Base-by-base conservation (phyloP, 2,888 invertebrate genomes). In the Morpho helenor region DNA sequence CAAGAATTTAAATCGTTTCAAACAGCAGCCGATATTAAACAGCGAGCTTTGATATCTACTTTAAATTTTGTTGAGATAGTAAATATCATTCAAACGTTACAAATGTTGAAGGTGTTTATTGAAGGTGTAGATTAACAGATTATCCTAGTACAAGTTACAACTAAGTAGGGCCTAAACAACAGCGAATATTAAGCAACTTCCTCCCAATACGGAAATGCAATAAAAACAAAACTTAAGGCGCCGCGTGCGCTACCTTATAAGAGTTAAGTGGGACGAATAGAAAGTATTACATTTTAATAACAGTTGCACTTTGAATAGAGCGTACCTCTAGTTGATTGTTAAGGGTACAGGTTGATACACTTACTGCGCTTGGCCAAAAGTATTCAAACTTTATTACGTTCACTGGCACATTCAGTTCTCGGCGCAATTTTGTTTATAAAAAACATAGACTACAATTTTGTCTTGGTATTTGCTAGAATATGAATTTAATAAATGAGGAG, bases 161-260 rank as follows among this genome's bases (percentile, higher is more conserved):
- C 62, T 56, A 82, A 80, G 72, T 83, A 66, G 81, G 80, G 58
- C 82, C 76, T 68, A 68, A 72, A 67, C 67, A 69, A 75, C 69
- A 63, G 68, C 74, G 83, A 82, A 82, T 84, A 74, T 70, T 80
- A 84, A 84, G 74, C 75, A 79, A 77, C 68, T 70, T 67, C 68
- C 70, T 62, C 66, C 66, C 70, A 64, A 68, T 68, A 73, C 69
- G 69, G 75, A 74, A 75, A 74, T 68, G 59, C 69, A 71, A 72
- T 71, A 69, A 73, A 69, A 71, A 69, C 69, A 71, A 72, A 73
- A 74, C 68, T 69, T 70, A 70, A 76, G 76, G 75, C 76, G 77
- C 74, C 69, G 62, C 72, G 68, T 68, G 66, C 68, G 58, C 68
- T 59, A 65, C 72, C 68, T 68, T 71, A 71, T 68, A 66, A 71